Base-by-base conservation (phyloP, 2,113 vertebrate species). In the Eulemur rufifrons region DNA sequence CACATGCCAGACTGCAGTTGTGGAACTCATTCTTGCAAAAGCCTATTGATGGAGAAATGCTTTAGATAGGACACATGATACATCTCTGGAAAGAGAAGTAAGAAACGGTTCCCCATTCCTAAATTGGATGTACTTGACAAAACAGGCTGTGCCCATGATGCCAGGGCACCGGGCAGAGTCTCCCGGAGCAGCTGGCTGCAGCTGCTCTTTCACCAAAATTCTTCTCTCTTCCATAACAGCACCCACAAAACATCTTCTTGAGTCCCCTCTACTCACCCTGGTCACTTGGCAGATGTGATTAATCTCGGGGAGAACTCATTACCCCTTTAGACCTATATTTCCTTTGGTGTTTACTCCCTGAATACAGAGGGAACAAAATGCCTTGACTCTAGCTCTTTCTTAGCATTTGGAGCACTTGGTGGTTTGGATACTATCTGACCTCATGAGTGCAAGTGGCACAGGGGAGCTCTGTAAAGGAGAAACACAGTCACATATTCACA, bases 21-120 rank as follows among this genome's bases (percentile, higher is more conserved):
- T 95, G 86, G 90, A 97, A 93, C 64, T 73, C 93, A 89, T 88
- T 96, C 86, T 96, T 87, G 61, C 63, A 86, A 86, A 87, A 92
- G 76, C 39, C 56, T 84, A 18, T 32, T 68, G 88, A 76, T 76
- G 25, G 73, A 93, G 90, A 89, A 74, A 80, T 87, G 45, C 90
- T 94, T 94, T 66, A 83, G 66, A 85, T 68, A 86, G n/a, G 86
- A 95, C 95, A 96, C 34, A 42, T 78, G 92, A 92, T 94, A 84
- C 42, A 21, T 88, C 90, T 97, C 90, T 97, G 92, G 88, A 95
- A 90, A 92, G 93, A 87, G 27, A 86, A 84, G 56, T 76, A 66
- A 96, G 63, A 88, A 59, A 32, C 12, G 21, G 12, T 92, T 56
- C 84, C 54, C 80, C 20, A 15, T 88, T 76, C 29, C 89, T 68